Conservation (phyloP, 2,888 invertebrate species). For the Pemphredon lugubris region DNA sequence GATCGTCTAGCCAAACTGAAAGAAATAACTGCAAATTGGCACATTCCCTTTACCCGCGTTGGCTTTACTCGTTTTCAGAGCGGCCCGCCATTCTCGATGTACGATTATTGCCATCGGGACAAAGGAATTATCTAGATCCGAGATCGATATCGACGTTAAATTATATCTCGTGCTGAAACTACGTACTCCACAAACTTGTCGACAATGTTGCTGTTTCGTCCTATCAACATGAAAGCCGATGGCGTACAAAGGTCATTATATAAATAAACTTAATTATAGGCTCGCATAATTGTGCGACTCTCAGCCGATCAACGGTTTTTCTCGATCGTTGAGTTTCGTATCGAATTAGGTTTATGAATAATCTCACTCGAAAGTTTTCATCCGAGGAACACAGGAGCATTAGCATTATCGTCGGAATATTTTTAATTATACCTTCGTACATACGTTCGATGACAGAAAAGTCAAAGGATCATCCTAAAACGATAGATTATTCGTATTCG, state of each 20-base stretch:
- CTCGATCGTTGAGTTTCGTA: no score
- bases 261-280: slow-evolving; percentile 12
- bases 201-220: neutral
- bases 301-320: no score
- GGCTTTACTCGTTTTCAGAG: neutral
- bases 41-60: neutral
- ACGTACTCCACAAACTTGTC: neutral
- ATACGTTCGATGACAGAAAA: no score
- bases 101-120: slow-evolving; percentile 4
- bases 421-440: no score
- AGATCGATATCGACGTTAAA: slow-evolving; percentile 1
- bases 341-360: no score
- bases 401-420: no score
- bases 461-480: no score
- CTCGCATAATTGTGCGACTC: neutral
- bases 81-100: neutral
- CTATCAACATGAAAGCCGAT: slow-evolving; percentile 14
- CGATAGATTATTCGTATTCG: no score
- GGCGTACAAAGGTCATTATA: slow-evolving; percentile 11
- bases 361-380: no score
- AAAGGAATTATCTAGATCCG: neutral
- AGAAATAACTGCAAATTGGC: neutral
- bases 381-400: no score
- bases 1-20: neutral
- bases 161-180: neutral